Percentiles rank a stretch among this genome's conserved stretches.
Evolutionary conservation across 2,113 vertebrate species (phyloP).

Genomic region (Climacteris rufus): DNA sequence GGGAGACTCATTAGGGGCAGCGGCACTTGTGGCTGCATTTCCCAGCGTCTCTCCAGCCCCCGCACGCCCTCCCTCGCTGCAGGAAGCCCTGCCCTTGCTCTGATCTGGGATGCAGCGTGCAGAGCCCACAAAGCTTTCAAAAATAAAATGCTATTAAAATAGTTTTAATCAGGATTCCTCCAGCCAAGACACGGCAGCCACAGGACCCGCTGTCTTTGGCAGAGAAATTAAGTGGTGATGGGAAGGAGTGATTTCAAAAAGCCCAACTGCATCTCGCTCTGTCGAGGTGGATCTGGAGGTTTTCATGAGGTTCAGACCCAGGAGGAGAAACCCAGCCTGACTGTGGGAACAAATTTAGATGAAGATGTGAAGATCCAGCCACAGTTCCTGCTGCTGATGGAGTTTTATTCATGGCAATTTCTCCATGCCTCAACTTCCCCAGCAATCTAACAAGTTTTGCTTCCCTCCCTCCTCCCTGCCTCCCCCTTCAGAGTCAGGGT

Average conservation of each 20-base stretch:
- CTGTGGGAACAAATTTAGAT: not conserved
- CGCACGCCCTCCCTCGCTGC: not conserved
- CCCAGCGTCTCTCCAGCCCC: not conserved
- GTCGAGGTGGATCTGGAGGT: not conserved
- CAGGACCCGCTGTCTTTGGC: not conserved
- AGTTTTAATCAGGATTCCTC: slow-evolving; percentile 29
- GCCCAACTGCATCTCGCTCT: fast-evolving
- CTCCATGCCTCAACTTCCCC: not conserved
- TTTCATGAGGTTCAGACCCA: not conserved
- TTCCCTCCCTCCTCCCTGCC: not conserved
- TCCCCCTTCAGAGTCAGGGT: fast-evolving
- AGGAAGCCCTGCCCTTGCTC: slow-evolving; percentile 16
- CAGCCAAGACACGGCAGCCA: slow-evolving; percentile 15
- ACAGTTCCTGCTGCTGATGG: not conserved
- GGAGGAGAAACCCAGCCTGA: not conserved
- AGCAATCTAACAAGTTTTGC: not conserved
- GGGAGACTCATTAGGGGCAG: not conserved
- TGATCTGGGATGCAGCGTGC: not conserved
- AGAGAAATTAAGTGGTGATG: not conserved
- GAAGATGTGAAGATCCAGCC: not conserved
- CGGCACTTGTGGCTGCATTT: not conserved
- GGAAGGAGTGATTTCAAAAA: not conserved
- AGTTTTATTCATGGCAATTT: not conserved
- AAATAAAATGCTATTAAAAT: not conserved
- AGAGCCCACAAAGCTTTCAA: not conserved